phyloP scores from a whole-genome alignment of 1,140 invertebrate species.

The Zelostemma sp. region DNA sequence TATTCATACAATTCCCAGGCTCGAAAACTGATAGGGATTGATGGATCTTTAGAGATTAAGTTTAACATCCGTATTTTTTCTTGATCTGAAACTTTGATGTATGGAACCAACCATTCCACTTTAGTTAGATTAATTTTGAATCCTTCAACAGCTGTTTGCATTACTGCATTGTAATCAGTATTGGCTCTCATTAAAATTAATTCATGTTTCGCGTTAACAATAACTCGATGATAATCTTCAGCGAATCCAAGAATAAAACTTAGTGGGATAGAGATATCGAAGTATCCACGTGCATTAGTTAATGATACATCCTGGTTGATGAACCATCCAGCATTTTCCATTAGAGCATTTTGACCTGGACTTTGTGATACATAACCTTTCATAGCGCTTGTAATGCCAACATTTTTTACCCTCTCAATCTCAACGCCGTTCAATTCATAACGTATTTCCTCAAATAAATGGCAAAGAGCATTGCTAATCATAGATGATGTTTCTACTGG shows the following conservation, averaged over 20 bases:
- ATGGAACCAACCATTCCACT: background rate
- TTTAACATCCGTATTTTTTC: background rate
- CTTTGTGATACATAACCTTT: slow-evolving; percentile 38
- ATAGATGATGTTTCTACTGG: slow-evolving; percentile 1
- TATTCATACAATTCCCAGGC: too few species aligned
- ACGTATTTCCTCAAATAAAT: slow-evolving; percentile 50
- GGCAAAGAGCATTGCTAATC: slow-evolving; percentile 24
- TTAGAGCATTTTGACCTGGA: background rate
- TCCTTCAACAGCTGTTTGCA: background rate
- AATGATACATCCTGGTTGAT: too few species aligned
- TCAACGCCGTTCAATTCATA: slow-evolving; percentile 50
- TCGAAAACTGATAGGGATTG: too few species aligned
- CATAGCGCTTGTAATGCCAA: slow-evolving; percentile 38
- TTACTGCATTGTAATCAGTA: background rate
- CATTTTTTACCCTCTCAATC: slow-evolving; percentile 51
- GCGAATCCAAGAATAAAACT: slow-evolving; percentile 62
- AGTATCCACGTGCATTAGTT: slow-evolving; percentile 33
- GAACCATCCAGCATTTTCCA: slow-evolving; percentile 23
- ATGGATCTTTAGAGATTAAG: too few species aligned
- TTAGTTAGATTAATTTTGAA: background rate
- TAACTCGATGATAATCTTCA: slow-evolving; percentile 67
- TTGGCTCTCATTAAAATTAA: slow-evolving; percentile 51
- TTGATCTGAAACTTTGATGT: background rate
- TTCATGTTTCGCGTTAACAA: slow-evolving; percentile 66
- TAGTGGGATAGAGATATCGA: slow-evolving; percentile 59